phyloP scores from a whole-genome alignment of 2,797 vertebrate genomes.

The Manis crassicaudata region DNA sequence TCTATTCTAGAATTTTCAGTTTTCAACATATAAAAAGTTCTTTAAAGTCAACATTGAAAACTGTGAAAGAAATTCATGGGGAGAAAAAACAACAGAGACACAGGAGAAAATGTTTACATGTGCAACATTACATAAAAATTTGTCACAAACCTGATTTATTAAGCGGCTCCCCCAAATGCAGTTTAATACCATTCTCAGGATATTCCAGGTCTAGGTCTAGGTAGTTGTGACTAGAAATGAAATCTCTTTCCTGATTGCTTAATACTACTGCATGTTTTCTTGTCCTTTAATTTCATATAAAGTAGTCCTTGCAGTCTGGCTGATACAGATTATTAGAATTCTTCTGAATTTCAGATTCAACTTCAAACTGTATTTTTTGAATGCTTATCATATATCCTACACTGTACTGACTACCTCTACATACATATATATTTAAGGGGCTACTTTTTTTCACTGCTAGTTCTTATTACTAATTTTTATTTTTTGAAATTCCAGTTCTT shows the following conservation, averaged over 20 bases:
- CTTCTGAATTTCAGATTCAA: slow-evolving; percentile 8
- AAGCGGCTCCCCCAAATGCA: neutral
- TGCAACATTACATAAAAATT: neutral
- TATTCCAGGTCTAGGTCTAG: neutral
- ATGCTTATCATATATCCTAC: neutral
- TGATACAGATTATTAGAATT: slow-evolving; percentile 18
- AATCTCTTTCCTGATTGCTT: neutral
- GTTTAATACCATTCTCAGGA: neutral
- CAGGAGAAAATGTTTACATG: neutral
- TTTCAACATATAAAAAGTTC: neutral
- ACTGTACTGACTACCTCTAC: neutral
- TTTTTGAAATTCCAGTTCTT: neutral
- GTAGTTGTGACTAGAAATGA: neutral
- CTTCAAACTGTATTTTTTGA: slow-evolving; percentile 5
- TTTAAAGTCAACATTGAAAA: slow-evolving; percentile 15
- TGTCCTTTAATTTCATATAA: neutral
- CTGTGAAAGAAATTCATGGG: neutral
- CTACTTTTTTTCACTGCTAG: neutral
- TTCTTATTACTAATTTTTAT: neutral
- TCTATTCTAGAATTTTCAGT: neutral
- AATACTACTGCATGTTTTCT: neutral
- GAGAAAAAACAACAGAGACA: neutral
- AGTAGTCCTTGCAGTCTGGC: neutral
- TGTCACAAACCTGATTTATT: slow-evolving; percentile 23
- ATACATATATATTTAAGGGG: neutral